Evolutionary conservation across 2,113 vertebrate species (phyloP).

Genomic region (Gasterosteus nipponicus): DNA sequence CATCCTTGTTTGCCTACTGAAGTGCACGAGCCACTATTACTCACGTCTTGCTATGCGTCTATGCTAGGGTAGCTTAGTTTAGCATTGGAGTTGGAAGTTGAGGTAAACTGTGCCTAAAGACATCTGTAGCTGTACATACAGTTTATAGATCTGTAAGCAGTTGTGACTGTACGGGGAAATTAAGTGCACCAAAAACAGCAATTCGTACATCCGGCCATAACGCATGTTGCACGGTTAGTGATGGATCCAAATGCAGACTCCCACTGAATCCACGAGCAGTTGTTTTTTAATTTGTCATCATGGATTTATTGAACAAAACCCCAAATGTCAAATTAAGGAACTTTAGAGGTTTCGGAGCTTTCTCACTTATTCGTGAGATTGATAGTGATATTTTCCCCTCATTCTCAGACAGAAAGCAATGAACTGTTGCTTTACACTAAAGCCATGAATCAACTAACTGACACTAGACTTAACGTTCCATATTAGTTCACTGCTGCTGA

Average conservation of each 20-base stretch:
- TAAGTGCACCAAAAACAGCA: background rate
- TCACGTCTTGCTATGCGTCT: background rate
- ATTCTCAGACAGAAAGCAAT: background rate
- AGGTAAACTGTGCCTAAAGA: slow-evolving; percentile 7
- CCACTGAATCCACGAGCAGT: background rate
- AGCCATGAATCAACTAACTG: background rate
- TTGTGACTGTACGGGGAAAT: background rate
- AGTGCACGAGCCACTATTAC: slow-evolving; percentile 28
- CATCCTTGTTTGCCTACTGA: slow-evolving; percentile 37
- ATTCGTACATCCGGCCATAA: slow-evolving; percentile 4
- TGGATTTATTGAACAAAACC: background rate
- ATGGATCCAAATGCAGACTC: background rate
- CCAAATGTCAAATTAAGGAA: background rate
- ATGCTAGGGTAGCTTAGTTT: slow-evolving; percentile 21
- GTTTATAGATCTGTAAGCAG: background rate
- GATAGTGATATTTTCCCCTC: background rate
- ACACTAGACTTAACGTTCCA: background rate
- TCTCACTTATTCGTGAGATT: slow-evolving; percentile 1
- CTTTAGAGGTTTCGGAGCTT: background rate
- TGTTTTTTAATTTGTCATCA: background rate
- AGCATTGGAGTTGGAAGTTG: slow-evolving; percentile 30
- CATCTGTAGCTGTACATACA: background rate
- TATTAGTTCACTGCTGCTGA: slow-evolving; percentile 16
- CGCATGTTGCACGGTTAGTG: slow-evolving; percentile 7
- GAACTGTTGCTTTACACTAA: slow-evolving; percentile 3